Percentiles rank a stretch among this genome's conserved stretches.
Conservation (phyloP, 2,113 vertebrate genomes). For the Nibea albiflora region DNA sequence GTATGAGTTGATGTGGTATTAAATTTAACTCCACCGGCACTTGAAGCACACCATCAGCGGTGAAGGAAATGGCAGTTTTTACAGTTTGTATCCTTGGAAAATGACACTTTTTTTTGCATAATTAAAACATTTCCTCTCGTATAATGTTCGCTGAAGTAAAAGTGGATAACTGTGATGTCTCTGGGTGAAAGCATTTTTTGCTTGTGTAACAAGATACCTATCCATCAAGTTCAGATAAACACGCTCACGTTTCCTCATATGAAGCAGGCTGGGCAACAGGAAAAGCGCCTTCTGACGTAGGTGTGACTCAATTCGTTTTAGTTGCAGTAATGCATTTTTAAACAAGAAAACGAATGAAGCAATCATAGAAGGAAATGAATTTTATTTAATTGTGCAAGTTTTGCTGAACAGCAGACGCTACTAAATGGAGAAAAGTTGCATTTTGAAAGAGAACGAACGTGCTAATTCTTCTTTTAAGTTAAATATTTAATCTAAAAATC, state of each 20-base stretch:
- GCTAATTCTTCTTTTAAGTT: neutral
- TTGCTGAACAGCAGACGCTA: too few species aligned
- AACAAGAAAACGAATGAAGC: neutral
- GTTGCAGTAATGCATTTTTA: neutral
- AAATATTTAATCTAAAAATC: neutral
- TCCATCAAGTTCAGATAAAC: neutral
- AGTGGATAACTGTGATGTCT: neutral
- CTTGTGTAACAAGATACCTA: neutral
- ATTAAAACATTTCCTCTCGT: neutral
- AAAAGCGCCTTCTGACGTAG: neutral
- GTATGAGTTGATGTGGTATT: conserved; percentile 30
- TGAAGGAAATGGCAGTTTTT: neutral
- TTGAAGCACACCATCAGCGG: neutral
- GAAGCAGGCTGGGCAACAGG: neutral
- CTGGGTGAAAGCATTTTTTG: neutral
- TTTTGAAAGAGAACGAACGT: neutral
- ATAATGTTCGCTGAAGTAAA: neutral
- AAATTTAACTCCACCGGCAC: conserved; percentile 9
- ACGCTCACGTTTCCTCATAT: too few species aligned
- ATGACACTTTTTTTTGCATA: too few species aligned
- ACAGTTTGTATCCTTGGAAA: neutral
- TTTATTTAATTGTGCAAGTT: too few species aligned
- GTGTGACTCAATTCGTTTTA: neutral
- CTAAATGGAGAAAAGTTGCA: neutral
- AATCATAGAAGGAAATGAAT: neutral